Conservation (phyloP, 2,888 invertebrate genomes). For the Sipha maydis region DNA sequence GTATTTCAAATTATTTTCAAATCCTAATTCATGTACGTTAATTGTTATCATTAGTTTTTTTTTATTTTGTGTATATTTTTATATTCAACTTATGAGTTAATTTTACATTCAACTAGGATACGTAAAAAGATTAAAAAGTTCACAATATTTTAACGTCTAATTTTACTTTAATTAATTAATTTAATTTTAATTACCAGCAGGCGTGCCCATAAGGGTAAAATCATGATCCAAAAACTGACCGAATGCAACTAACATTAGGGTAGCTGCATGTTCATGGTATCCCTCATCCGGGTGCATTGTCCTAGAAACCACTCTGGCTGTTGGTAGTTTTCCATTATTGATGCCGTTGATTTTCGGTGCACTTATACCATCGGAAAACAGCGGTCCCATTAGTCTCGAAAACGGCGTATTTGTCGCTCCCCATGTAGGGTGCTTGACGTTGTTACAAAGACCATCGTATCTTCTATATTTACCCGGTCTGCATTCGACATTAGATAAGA, state of each 20-base stretch:
- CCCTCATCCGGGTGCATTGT: conserved; percentile 94
- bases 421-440: conserved; percentile 89
- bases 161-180: too few species aligned
- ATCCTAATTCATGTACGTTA: not conserved
- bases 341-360: conserved; percentile 83
- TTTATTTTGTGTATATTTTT: too few species aligned
- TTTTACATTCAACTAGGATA: too few species aligned
- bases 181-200: conserved; percentile 74
- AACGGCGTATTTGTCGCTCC: conserved; percentile 87
- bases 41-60: too few species aligned
- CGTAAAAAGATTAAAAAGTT: too few species aligned
- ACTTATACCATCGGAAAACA: conserved; percentile 86
- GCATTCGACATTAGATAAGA: conserved; percentile 87
- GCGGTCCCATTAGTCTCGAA: conserved; percentile 81
- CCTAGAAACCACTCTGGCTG: conserved; percentile 85
- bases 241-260: conserved; percentile 93
- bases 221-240: conserved; percentile 97
- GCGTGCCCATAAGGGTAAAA: conserved; percentile 88
- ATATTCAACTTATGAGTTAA: too few species aligned
- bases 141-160: too few species aligned
- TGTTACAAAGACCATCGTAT: conserved; percentile 89
- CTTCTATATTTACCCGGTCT: conserved; percentile 88
- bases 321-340: conserved; percentile 78
- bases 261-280: conserved; percentile 92
- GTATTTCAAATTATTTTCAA: not conserved